phyloP scores from a whole-genome alignment of 2,113 vertebrate genomes.

The Eulemur rufifrons region DNA sequence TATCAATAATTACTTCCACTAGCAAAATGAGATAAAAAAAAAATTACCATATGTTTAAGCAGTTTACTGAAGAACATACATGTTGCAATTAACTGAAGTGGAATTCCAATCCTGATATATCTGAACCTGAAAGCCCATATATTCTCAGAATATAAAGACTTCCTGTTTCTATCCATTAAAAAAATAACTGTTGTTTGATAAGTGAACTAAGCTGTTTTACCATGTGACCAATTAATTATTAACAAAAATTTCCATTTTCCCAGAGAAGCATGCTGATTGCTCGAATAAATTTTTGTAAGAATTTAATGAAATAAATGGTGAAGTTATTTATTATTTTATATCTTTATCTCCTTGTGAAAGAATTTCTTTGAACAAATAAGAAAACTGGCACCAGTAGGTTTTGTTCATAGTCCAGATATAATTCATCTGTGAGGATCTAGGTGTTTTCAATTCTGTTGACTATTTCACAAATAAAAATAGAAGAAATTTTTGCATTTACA shows the following conservation, averaged over 20 bases:
- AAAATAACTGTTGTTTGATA: not conserved
- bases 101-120: not conserved
- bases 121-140: not conserved
- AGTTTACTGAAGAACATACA: not conserved
- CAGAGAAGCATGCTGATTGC: no score
- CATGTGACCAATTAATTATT: no score
- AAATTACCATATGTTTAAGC: not conserved
- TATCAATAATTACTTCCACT: not conserved
- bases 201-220: no score
- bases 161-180: not conserved
- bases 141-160: not conserved
- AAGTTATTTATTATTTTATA: no score
- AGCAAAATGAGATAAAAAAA: not conserved
- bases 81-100: not conserved
- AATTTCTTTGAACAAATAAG: not conserved
- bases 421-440: not conserved
- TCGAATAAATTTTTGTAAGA: no score
- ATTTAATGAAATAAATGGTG: no score
- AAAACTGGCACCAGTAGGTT: not conserved
- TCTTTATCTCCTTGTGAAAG: not conserved
- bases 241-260: no score
- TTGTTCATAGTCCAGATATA: not conserved
- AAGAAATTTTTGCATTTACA: not conserved
- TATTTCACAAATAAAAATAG: not conserved
- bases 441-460: not conserved